Evolutionary conservation across 2,113 vertebrate genomes (phyloP), one percentile per base, ranked within the genome.

Genomic region (Microcebus ravelobensis): DNA sequence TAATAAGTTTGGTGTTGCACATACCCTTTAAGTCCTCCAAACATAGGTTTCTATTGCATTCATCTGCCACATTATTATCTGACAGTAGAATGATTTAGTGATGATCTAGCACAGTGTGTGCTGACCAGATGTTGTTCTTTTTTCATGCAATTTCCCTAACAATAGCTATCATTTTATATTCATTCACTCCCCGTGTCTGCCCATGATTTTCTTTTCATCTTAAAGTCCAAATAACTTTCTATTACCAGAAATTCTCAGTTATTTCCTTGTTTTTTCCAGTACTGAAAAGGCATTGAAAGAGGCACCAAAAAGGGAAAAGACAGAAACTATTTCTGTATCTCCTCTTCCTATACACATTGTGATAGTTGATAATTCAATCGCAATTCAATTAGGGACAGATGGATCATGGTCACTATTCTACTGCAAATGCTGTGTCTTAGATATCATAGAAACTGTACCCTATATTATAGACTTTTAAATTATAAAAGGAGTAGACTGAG

Each of bases 51-150:
- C 34, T 90, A 21, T 67, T 67, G 57, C 34, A 82, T 87, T 27
- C 12, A 77, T 87, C 50, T 77, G 17, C 11, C 17, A 82, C 21
- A 85, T 77, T 81, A 65, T 83, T 94, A 87, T 61, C 34, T 68
- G 14, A 36, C 10, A 90, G n/a, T 83, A 83, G 39, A 68, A 42
- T 96, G 8, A 87, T 76, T 74, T 84, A 92, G 39, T 83, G 45
- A 90, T 73, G 23, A 55, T 55, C 39, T 83, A 79, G 14, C 34
- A 77, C 68, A 57, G 34, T 67, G 36, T 95, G 18, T 90, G 17
- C 74, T 92, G 74, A 82, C 23, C 23, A 67, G n/a, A 88, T 55
- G 63, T n/a, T 70, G 8, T 77, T 94, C 77, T 79, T 92, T 92
- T 92, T 45, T 29, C 45, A 90, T 79, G 5, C 67, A 92, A 34